Evolutionary conservation across 2,888 invertebrate genomes (phyloP).

Genomic region (Scaptomyza flava): DNA sequence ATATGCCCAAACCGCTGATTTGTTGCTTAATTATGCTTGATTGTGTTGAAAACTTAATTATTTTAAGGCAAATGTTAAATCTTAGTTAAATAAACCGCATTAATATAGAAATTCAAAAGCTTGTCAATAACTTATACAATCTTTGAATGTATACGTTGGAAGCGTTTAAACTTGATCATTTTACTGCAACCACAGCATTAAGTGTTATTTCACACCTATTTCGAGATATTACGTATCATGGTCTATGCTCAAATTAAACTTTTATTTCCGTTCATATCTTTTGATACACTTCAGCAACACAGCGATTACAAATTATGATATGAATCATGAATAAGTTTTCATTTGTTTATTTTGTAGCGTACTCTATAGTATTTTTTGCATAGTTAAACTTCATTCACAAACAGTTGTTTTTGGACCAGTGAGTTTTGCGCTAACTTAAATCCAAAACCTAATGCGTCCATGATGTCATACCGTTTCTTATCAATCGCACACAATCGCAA

Average conservation of each 20-base stretch:
- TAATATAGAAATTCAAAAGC: neutral
- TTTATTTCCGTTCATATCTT: slow-evolving; percentile 1
- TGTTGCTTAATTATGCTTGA: neutral
- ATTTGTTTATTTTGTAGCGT: neutral
- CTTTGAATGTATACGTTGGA: neutral
- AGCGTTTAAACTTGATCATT: neutral
- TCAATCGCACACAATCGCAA: slow-evolving; percentile 15
- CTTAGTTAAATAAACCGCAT: neutral
- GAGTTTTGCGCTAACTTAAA: slow-evolving; percentile 22
- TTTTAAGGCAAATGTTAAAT: neutral
- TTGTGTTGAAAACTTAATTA: neutral
- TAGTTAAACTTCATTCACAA: slow-evolving; percentile 43
- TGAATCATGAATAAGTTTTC: slow-evolving; percentile 1
- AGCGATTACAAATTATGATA: no score
- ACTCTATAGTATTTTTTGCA: neutral
- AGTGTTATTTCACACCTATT: slow-evolving; percentile 5
- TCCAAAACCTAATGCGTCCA: slow-evolving; percentile 22
- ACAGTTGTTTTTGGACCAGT: slow-evolving; percentile 20
- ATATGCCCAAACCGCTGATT: slow-evolving; percentile 2
- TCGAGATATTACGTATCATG: neutral
- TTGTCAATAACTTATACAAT: neutral
- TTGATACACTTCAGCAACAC: neutral
- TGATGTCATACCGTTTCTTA: slow-evolving; percentile 54
- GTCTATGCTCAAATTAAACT: neutral
- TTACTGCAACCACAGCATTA: neutral